Conservation (phyloP, 2,113 vertebrate species). For the Pycnonotus jocosus region DNA sequence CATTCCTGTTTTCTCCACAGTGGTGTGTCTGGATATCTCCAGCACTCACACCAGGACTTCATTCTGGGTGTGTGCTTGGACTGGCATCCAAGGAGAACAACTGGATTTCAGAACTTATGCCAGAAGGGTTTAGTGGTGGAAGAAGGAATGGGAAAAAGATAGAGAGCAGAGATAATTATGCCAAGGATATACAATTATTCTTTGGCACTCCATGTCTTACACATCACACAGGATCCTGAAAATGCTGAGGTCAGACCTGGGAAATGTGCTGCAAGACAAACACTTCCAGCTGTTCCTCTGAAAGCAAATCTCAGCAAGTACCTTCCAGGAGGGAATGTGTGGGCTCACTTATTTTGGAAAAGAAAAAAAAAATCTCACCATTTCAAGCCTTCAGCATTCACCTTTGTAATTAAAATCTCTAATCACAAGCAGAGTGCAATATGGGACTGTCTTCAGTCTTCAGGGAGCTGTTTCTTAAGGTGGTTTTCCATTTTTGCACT, state of each 20-base stretch:
- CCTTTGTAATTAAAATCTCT: constrained; percentile 9
- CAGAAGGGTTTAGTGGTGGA: not conserved
- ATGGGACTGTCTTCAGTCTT: not conserved
- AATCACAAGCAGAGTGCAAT: constrained; percentile 1
- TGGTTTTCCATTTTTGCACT: constrained; percentile 38
- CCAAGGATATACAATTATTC: not conserved
- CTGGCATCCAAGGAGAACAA: not conserved
- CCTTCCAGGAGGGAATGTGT: not conserved
- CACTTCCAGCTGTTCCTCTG: constrained; percentile 32
- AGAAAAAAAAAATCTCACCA: not conserved
- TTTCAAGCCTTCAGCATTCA: constrained; percentile 23
- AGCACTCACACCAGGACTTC: not conserved
- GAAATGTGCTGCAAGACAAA: constrained; percentile 33
- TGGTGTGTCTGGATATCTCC: not conserved
- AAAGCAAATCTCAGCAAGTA: constrained; percentile 22
- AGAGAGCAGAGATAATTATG: not conserved
- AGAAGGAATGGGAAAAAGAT: not conserved
- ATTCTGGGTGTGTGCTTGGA: rapidly evolving
- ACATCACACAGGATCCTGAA: constrained; percentile 9
- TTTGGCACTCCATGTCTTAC: not conserved
- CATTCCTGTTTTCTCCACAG: not conserved
- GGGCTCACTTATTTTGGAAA: not conserved
- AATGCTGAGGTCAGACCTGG: constrained; percentile 22
- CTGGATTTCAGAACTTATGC: not conserved
- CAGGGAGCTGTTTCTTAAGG: constrained; percentile 25